Percentiles rank a stretch among this genome's conserved stretches.
These are phyloP conservation scores for Acronicta psi DNA, from an alignment of 2,888 invertebrate genomes.

Conservation along the genomic window DNA sequence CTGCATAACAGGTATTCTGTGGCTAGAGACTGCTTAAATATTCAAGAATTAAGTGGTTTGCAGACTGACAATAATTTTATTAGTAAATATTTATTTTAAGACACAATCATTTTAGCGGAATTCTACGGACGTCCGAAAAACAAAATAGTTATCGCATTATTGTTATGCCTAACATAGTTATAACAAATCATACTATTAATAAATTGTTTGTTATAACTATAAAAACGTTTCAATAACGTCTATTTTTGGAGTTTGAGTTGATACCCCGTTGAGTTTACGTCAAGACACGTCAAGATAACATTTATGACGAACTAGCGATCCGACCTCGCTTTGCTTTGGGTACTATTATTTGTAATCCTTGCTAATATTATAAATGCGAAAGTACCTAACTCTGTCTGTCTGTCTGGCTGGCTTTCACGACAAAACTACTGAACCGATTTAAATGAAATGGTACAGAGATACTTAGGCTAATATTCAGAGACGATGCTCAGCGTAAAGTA, in stretches of 20 bases:
- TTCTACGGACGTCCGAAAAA: conserved; percentile 12
- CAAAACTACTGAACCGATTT: too few relatives aligned
- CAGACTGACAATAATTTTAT: neutral
- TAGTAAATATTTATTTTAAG: neutral
- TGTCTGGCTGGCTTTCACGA: too few relatives aligned
- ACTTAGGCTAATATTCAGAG: too few relatives aligned
- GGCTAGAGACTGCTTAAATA: neutral
- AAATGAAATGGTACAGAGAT: too few relatives aligned
- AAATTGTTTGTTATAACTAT: conserved; percentile 2
- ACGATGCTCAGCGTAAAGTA: too few relatives aligned
- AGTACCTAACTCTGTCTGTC: too few relatives aligned
- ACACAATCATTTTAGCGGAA: neutral
- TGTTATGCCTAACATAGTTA: conserved; percentile 2
- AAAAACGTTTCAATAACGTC: conserved; percentile 3
- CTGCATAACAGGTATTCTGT: too few relatives aligned
- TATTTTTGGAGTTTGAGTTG: conserved; percentile 29
- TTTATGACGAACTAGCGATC: neutral
- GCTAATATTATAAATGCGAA: too few relatives aligned
- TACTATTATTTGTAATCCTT: too few relatives aligned
- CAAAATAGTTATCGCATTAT: conserved; percentile 12
- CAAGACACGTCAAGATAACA: neutral
- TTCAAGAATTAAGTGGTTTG: too few relatives aligned
- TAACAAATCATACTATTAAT: conserved; percentile 14
- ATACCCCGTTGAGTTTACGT: neutral
- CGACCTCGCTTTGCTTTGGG: too few relatives aligned